Evolutionary conservation across 64 coral and sea anemone genomes (phyloP).

Genomic region (Montipora cactus): DNA sequence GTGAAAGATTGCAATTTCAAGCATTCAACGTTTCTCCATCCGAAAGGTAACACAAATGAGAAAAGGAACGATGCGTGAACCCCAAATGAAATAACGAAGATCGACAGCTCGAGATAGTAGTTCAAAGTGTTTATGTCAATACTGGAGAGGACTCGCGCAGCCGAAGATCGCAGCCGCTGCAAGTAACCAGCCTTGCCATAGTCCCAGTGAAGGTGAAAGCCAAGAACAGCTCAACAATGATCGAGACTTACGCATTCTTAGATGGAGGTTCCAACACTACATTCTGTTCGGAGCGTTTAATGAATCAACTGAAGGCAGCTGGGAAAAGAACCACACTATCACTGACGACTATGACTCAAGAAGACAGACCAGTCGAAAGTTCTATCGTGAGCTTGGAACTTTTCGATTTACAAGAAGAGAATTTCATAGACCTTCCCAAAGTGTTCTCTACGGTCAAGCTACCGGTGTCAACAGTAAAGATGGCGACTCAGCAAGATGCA

Average conservation of each 20-base stretch:
- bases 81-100: too few relatives aligned
- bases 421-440: neutral
- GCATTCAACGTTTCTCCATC: too few relatives aligned
- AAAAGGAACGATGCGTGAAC: too few relatives aligned
- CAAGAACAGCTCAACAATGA: neutral
- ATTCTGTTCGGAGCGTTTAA: too few relatives aligned
- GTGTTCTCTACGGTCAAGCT: slow-evolving; percentile 38
- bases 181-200: too few relatives aligned
- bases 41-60: too few relatives aligned
- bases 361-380: neutral
- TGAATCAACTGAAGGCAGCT: neutral
- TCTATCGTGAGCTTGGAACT: slow-evolving; percentile 38
- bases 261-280: neutral
- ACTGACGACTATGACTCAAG: neutral
- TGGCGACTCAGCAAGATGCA: slow-evolving; percentile 40
- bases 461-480: slow-evolving; percentile 16
- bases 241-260: neutral
- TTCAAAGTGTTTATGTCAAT: too few relatives aligned
- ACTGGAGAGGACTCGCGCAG: too few relatives aligned
- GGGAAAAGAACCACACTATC: neutral
- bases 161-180: too few relatives aligned
- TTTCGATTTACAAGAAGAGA: slow-evolving; percentile 29
- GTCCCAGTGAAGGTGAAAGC: neutral
- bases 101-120: too few relatives aligned
- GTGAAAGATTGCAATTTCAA: too few relatives aligned